Base-by-base conservation (phyloP, 2,113 vertebrate genomes). In the Microtus montanus region DNA sequence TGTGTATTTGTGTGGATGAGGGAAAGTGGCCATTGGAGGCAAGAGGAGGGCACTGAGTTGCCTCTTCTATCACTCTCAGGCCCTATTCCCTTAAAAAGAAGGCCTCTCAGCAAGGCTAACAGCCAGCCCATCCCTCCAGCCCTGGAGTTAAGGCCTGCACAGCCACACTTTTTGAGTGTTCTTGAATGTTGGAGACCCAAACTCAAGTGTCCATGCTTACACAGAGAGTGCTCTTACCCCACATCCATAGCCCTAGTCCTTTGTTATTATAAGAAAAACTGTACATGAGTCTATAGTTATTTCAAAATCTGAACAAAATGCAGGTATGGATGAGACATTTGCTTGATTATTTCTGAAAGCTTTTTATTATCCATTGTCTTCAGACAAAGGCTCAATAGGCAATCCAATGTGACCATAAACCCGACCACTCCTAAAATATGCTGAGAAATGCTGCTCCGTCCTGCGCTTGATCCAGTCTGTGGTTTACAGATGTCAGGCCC, bases 281-380 rank as follows among this genome's bases (percentile, higher is more conserved):
- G 10, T 5, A 35, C 24, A 5, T n/a, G 24, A 80, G 54, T 22
- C 70, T 49, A 58, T 1, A 79, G 17, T 49, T 14, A 75, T 52
- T 15, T 87, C 63, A 44, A 87, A 73, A 87, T 87, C n/a, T 82
- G 74, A 70, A 78, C 70, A 52, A 92, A 96, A 64, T 75, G 28
- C 15, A 5, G 1, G 11, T 9, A 44, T 44, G 28, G 0, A 1
- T 74, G 35, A 79, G 14, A 71, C 5, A 33, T 19, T 84, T 64
- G 28, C 2, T 7, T 83, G 77, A 61, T 1, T 0, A 4, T 66
- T 84, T 73, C 7, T n/a, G n/a, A 71, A 71, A 71, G 4, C 83
- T n/a, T 73, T 86, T 92, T 47, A 3, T 92, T 47, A 2, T 10
- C 10, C 58, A 33, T 24, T 44, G 66, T 54, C 2, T 24, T 44